Percentiles rank a stretch among this genome's conserved stretches.
Evolutionary conservation across 2,888 invertebrate species (phyloP).

Genomic region (Epinotia bilunana): DNA sequence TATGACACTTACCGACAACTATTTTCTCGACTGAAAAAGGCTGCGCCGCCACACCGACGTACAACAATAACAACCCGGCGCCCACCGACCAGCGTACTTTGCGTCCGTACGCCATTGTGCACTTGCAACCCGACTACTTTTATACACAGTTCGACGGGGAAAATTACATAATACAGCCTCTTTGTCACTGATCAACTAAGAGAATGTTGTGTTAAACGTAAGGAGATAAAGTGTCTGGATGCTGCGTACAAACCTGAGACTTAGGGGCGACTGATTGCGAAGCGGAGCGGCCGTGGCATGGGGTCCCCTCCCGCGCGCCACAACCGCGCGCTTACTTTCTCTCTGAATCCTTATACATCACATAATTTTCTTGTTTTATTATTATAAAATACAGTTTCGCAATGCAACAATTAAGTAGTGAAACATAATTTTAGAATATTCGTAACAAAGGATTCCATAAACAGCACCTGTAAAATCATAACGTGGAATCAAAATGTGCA

Average conservation of each 20-base stretch:
- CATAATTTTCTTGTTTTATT: slow-evolving; percentile 13
- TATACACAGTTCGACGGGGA: slow-evolving; percentile 35
- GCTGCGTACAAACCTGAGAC: slow-evolving; percentile 82
- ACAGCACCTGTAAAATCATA: too few species aligned
- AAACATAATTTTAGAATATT: neutral
- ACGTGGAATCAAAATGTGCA: neutral
- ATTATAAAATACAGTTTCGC: neutral
- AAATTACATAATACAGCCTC: slow-evolving; percentile 53
- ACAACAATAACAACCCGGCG: slow-evolving; percentile 68
- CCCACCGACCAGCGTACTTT: slow-evolving; percentile 51
- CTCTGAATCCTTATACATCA: slow-evolving; percentile 44
- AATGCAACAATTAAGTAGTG: neutral
- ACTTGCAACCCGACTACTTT: slow-evolving; percentile 27
- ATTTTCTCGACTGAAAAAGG: slow-evolving; percentile 77
- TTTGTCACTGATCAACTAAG: slow-evolving; percentile 48
- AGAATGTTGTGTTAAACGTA: slow-evolving; percentile 54
- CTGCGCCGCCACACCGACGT: slow-evolving; percentile 67
- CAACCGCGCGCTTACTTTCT: slow-evolving; percentile 59
- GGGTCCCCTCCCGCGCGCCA: slow-evolving; percentile 59
- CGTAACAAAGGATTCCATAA: neutral
- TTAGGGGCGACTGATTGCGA: slow-evolving; percentile 79
- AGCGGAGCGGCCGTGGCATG: slow-evolving; percentile 66
- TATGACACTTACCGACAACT: slow-evolving; percentile 74
- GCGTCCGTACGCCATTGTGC: slow-evolving; percentile 58
- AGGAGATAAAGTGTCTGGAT: slow-evolving; percentile 67